These are phyloP conservation scores for Papilio glaucus DNA, from an alignment of 1,140 invertebrate species.

Conservation along the genomic window DNA sequence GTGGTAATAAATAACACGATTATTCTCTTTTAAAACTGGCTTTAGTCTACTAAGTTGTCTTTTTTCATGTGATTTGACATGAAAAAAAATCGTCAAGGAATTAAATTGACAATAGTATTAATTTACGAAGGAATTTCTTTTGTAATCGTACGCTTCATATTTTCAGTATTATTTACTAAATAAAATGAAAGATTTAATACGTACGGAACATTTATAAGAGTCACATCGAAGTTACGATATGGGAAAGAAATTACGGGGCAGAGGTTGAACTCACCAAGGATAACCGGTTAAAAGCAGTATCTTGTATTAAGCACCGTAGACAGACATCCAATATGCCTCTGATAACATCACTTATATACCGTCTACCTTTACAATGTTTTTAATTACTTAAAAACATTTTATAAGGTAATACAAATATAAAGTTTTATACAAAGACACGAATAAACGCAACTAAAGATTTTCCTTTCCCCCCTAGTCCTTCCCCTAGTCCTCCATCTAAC, in stretches of 20 bases:
- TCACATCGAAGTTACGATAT: constrained; percentile 28
- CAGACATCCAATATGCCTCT: constrained; percentile 21
- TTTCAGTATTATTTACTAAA: background rate
- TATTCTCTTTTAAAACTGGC: constrained; percentile 77
- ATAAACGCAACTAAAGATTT: no score
- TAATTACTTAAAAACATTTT: constrained; percentile 1
- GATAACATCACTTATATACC: constrained; percentile 29
- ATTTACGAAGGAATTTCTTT: constrained; percentile 39
- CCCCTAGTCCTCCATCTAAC: no score
- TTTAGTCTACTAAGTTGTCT: constrained; percentile 55
- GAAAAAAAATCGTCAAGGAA: constrained; percentile 67
- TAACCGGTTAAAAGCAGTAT: constrained; percentile 51
- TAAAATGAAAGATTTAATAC: background rate
- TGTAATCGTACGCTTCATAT: constrained; percentile 38
- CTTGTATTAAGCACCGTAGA: constrained; percentile 16
- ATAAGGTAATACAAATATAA: no score
- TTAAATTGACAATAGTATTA: constrained; percentile 46
- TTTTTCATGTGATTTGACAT: constrained; percentile 62
- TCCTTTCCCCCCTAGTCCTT: no score
- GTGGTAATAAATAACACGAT: constrained; percentile 79
- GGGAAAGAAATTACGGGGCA: constrained; percentile 51
- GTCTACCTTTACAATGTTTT: constrained; percentile 24
- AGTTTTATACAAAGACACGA: no score
- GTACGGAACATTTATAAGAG: background rate
- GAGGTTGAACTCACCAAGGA: constrained; percentile 57